Evolutionary conservation across 1,140 invertebrate species (phyloP).

Genomic region (Telenomus remus): DNA sequence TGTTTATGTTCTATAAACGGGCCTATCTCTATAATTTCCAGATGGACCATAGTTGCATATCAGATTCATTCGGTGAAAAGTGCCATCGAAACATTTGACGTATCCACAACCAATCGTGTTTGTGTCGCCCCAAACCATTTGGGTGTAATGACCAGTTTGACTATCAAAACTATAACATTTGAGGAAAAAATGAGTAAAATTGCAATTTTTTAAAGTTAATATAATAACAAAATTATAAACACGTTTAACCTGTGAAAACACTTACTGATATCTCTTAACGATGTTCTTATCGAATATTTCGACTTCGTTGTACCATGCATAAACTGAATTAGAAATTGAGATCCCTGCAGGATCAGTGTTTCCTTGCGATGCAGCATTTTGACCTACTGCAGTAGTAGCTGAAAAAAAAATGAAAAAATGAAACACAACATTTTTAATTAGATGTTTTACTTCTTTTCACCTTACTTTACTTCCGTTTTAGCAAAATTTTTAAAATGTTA

Average conservation of each 20-base stretch:
- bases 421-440: neutral
- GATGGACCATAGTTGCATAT: constrained; percentile 73
- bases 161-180: constrained; percentile 10
- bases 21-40: constrained; percentile 62
- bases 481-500: no score
- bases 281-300: constrained; percentile 11
- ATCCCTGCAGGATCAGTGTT: constrained; percentile 1
- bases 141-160: constrained; percentile 68
- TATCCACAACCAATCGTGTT: constrained; percentile 65
- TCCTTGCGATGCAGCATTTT: constrained; percentile 32
- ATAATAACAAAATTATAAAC: neutral
- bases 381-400: constrained; percentile 55
- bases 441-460: no score
- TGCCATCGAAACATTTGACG: constrained; percentile 31
- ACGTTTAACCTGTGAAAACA: neutral
- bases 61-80: constrained; percentile 25
- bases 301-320: constrained; percentile 46
- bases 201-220: constrained; percentile 5
- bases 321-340: constrained; percentile 5
- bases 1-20: constrained; percentile 39
- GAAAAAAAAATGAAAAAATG: neutral
- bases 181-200: neutral
- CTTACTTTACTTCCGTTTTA: no score
- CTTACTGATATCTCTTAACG: constrained; percentile 20
- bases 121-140: constrained; percentile 74